A percentile compares a stretch with the other conserved stretches of the same genome.
Conservation (phyloP, 2,797 vertebrate species). For the Leptoclinus maculatus region DNA sequence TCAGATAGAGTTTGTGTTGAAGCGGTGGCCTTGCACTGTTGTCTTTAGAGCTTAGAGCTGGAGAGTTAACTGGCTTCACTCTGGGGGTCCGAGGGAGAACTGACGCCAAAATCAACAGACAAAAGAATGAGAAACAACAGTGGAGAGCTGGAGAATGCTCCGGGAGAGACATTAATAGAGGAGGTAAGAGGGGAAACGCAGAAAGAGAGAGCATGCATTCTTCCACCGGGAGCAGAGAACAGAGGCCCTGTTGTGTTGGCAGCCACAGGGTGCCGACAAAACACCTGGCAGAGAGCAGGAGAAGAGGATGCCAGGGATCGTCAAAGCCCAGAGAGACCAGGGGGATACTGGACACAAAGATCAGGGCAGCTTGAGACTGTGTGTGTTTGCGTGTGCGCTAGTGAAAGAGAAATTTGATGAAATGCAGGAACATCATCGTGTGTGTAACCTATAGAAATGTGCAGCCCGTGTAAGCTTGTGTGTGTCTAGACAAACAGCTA, state of each 20-base stretch:
- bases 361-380: not conserved
- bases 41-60: constrained; percentile 63
- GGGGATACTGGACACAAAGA: constrained; percentile 9
- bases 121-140: constrained; percentile 73
- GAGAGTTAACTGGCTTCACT: constrained; percentile 52
- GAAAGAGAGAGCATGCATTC: constrained; percentile 26
- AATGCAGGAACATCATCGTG: not conserved
- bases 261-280: constrained; percentile 39
- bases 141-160: constrained; percentile 38
- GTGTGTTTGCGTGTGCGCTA: not conserved
- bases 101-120: constrained; percentile 75
- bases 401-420: constrained; percentile 10
- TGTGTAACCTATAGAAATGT: not conserved
- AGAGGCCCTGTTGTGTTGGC: constrained; percentile 56
- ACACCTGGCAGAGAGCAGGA: constrained; percentile 55
- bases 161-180: constrained; percentile 45
- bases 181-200: constrained; percentile 6
- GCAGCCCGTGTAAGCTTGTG: not conserved
- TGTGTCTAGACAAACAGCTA: constrained; percentile 16
- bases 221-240: constrained; percentile 58
- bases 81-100: constrained; percentile 38
- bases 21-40: constrained; percentile 47
- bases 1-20: constrained; percentile 35
- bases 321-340: constrained; percentile 20
- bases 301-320: constrained; percentile 30